These are phyloP conservation scores for Podilymbus podiceps DNA, from an alignment of 2,113 vertebrate species.

Conservation along the genomic window DNA sequence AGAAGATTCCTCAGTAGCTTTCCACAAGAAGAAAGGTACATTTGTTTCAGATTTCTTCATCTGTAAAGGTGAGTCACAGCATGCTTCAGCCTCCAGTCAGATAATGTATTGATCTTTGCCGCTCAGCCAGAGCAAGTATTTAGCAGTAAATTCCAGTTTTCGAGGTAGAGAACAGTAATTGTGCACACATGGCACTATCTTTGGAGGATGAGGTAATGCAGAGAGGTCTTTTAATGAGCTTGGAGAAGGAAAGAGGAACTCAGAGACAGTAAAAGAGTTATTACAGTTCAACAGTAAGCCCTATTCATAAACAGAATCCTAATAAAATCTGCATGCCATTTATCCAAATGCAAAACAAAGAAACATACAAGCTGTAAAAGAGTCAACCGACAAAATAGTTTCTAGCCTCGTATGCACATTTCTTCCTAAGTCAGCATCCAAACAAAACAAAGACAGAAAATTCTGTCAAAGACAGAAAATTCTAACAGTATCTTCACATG, in stretches of 20 bases:
- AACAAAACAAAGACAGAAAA: not conserved
- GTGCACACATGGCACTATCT: not conserved
- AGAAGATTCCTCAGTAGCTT: conserved; percentile 28
- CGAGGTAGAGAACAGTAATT: conserved; percentile 11
- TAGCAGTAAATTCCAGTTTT: conserved; percentile 34
- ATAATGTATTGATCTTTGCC: conserved; percentile 38
- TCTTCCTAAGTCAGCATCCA: not conserved
- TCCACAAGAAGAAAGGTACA: not conserved
- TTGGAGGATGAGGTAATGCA: not conserved
- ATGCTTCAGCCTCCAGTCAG: conserved; percentile 31
- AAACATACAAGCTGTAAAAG: not conserved
- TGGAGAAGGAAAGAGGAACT: not conserved
- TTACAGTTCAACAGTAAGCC: not conserved
- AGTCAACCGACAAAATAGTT: not conserved
- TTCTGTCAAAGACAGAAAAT: not conserved
- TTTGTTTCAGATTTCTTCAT: conserved; percentile 39
- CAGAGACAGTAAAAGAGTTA: not conserved
- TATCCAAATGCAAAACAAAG: not conserved
- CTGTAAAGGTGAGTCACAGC: not conserved
- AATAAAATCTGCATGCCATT: not conserved
- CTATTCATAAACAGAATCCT: not conserved
- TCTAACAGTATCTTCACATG: not conserved
- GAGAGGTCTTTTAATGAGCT: not conserved
- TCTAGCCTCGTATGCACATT: not conserved
- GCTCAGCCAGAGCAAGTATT: conserved; percentile 26